These are phyloP conservation scores for Cliona cf. orientalis DNA, from an alignment of 37 sponge, comb jelly and placozoan genomes.

Conservation along the genomic window DNA sequence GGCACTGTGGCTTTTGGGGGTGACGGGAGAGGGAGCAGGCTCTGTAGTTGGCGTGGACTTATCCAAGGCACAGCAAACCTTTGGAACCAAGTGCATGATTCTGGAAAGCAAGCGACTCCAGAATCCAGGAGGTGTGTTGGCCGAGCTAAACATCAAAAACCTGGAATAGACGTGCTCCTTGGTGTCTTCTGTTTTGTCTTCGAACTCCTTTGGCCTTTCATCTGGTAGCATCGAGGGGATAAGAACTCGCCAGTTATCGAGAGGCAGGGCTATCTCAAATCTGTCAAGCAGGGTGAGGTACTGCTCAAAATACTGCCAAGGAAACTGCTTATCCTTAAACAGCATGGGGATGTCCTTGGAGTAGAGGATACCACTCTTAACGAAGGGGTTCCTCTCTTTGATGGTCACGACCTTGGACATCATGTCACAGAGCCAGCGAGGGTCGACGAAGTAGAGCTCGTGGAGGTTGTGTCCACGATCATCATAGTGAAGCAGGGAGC, in stretches of 20 bases:
- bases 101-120: constrained; percentile 79
- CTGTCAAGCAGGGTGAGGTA: constrained; percentile 70
- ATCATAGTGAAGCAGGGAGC: constrained; percentile 81
- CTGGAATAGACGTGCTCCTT: constrained; percentile 11
- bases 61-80: constrained; percentile 34
- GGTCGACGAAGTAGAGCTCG: constrained; percentile 78
- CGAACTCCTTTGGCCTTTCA: constrained; percentile 30
- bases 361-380: constrained; percentile 62
- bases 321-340: constrained; percentile 59
- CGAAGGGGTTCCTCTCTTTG: constrained; percentile 72
- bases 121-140: constrained; percentile 69
- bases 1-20: too few relatives aligned
- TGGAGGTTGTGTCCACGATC: constrained; percentile 61
- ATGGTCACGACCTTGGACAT: constrained; percentile 84
- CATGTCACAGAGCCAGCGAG: constrained; percentile 85
- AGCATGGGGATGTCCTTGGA: constrained; percentile 41
- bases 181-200: constrained; percentile 4
- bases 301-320: constrained; percentile 58
- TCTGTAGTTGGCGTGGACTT: not conserved
- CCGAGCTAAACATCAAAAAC: constrained; percentile 37
- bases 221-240: constrained; percentile 82
- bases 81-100: constrained; percentile 44
- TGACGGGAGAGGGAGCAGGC: too few relatives aligned
- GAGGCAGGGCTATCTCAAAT: constrained; percentile 82
- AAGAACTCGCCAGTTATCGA: constrained; percentile 59